These are phyloP conservation scores for Caprella mutica DNA, from an alignment of 2,888 invertebrate species.

Conservation along the genomic window DNA sequence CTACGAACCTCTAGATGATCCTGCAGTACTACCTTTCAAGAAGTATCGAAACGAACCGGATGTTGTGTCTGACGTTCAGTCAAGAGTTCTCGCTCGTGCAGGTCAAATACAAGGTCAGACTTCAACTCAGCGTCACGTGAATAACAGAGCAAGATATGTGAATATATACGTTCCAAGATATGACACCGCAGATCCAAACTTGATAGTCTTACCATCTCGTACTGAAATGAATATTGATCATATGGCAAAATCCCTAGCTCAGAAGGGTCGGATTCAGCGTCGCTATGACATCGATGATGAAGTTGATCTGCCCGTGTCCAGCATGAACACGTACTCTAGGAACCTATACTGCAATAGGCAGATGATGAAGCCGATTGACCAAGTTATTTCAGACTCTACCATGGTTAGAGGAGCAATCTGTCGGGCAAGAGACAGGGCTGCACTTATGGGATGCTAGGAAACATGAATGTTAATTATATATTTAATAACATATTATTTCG, in stretches of 20 bases:
- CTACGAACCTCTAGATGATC: background rate
- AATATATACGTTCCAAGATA: slow-evolving; percentile 24
- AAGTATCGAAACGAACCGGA: slow-evolving; percentile 2
- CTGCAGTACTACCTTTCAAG: background rate
- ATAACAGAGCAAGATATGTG: slow-evolving; percentile 25
- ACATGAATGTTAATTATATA: too few species aligned
- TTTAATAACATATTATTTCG: background rate
- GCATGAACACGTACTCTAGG: slow-evolving; percentile 20
- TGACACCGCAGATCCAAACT: slow-evolving; percentile 23
- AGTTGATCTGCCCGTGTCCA: slow-evolving; percentile 17
- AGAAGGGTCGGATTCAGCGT: slow-evolving; percentile 16
- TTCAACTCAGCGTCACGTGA: slow-evolving; percentile 22
- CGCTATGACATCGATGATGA: slow-evolving; percentile 29
- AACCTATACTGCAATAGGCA: slow-evolving; percentile 16
- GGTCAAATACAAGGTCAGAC: slow-evolving; percentile 16
- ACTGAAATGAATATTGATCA: slow-evolving; percentile 30
- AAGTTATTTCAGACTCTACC: slow-evolving; percentile 20
- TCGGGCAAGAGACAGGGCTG: slow-evolving; percentile 19
- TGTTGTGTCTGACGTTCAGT: slow-evolving; percentile 25
- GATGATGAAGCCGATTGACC: slow-evolving; percentile 12
- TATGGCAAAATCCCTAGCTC: slow-evolving; percentile 31
- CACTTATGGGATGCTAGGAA: too few species aligned
- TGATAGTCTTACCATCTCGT: slow-evolving; percentile 18
- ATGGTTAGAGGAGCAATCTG: slow-evolving; percentile 17
- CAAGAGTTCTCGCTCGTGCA: slow-evolving; percentile 24